Evolutionary conservation across 1,140 invertebrate genomes (phyloP), one percentile per base, ranked within the genome.

Genomic region (Aplysia californica): DNA sequence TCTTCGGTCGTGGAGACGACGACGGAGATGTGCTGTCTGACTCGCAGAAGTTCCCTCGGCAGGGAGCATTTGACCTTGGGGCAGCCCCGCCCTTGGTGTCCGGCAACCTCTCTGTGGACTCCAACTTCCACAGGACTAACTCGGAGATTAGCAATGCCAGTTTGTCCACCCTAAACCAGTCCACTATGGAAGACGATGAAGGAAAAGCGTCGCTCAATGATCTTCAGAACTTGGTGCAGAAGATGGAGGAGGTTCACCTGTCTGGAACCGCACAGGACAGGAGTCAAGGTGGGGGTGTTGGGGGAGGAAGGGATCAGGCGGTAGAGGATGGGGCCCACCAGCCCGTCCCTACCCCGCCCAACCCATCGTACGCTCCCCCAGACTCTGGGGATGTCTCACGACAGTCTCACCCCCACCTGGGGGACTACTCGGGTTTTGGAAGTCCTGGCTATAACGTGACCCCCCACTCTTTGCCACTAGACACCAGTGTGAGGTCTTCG

Each of bases 71-170:
- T n/a, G n/a, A n/a, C n/a, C n/a, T n/a, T n/a, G n/a, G n/a, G n/a
- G n/a, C n/a, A n/a, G n/a, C n/a, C n/a, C n/a, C n/a, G n/a, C n/a
- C n/a, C n/a, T n/a, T n/a, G n/a, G n/a, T n/a, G n/a, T n/a, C n/a
- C n/a, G n/a, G n/a, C n/a, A n/a, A n/a, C n/a, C n/a, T n/a, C n/a
- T n/a, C 6, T 21, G 70, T 61, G 29, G 31, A 31, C 21, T 21
- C 38, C 18, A n/a, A 39, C 5, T 77, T 82, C 29, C 50, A 75
- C 26, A 77, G 80, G 35, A 77, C 75, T 20, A 68, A 78, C 21
- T 79, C 79, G 21, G 80, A 76, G 29, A 83, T 84, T n/a, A 83
- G 81, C 39, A 78, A 79, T 72, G 80, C 80, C 21, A 84, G 82
- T 79, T 69, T 84, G 38, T 72, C 72, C n/a, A 84, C 82, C 3